Evolutionary conservation across 2,888 invertebrate genomes (phyloP), one percentile per base, ranked within the genome.

Genomic region (Agrotis ipsilon): DNA sequence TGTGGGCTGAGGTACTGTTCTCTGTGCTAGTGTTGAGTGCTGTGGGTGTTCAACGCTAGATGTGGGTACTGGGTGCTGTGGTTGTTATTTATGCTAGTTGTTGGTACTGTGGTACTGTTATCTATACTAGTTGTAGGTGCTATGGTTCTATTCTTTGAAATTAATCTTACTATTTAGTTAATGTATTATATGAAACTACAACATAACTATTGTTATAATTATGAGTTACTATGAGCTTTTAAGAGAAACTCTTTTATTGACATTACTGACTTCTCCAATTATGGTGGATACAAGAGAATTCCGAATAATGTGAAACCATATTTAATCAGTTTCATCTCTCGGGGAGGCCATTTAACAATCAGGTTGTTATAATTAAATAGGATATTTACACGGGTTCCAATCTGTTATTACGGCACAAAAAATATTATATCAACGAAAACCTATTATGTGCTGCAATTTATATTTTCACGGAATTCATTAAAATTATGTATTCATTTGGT

Each of bases 41-140:
- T 27, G 3, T 27, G 27, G 27, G 27, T 27, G 24, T 18, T 51
- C 48, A 24, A 19, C 5, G 27, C 27, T 27, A 27, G 27, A 5
- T 3, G 3, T 27, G 27, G 5, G 27, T 27, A 5, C 27, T 27
- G 27, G 27, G 27, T n/a, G n/a, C n/a, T n/a, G n/a, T n/a, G n/a
- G n/a, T n/a, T n/a, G 18, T 39, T 39, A 19, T 51, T 43, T 32
- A 18, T 27, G 27, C 27, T 27, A 27, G 5, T 27, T 5, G 5
- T 32, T 6, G 32, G 6, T 7, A 7, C 27, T 27, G 32, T 32
- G 7, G 32, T 32, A 32, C 32, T 24, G n/a, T 39, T 39, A 19
- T 51, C 43, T 32, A 18, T 32, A 11, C 39, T 39, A n/a, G n/a
- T n/a, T 11, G 11, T 11, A 1, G n/a, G n/a, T n/a, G 81, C 78